Conservation (phyloP, 1,140 invertebrate species). For the Sinella curviseta region DNA sequence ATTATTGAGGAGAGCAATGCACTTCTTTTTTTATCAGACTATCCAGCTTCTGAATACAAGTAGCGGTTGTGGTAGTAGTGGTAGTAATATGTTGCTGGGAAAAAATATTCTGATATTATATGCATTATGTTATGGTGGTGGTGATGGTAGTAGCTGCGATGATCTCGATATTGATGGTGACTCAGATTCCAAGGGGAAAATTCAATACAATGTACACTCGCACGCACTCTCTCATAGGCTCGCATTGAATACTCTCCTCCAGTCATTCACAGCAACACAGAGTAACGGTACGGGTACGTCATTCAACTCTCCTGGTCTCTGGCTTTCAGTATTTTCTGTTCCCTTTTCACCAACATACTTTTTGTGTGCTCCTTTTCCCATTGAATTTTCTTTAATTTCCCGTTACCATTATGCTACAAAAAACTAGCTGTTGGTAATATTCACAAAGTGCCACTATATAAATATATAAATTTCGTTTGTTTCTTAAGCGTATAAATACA, state of each 20-base stretch:
- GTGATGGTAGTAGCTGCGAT: too few relatives aligned
- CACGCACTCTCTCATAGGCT: neutral
- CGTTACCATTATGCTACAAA: neutral
- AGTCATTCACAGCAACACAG: neutral
- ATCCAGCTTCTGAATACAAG: neutral
- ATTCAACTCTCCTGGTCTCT: too few relatives aligned
- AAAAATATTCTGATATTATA: too few relatives aligned
- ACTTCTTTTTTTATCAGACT: neutral
- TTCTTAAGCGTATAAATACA: too few relatives aligned
- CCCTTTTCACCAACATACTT: neutral
- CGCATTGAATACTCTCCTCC: neutral
- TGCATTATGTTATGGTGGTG: too few relatives aligned
- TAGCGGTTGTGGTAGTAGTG: neutral
- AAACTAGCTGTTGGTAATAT: neutral
- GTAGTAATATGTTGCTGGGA: too few relatives aligned
- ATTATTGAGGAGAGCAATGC: neutral
- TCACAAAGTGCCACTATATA: neutral
- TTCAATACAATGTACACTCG: neutral
- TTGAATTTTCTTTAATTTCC: neutral
- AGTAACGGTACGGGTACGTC: neutral
- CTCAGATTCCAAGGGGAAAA: neutral
- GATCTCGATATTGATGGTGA: too few relatives aligned
- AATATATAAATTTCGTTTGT: too few relatives aligned
- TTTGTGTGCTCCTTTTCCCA: neutral
- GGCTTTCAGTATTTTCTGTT: too few relatives aligned